Conservation (phyloP, 2,888 invertebrate genomes). For the Scaptomyza reducta region DNA sequence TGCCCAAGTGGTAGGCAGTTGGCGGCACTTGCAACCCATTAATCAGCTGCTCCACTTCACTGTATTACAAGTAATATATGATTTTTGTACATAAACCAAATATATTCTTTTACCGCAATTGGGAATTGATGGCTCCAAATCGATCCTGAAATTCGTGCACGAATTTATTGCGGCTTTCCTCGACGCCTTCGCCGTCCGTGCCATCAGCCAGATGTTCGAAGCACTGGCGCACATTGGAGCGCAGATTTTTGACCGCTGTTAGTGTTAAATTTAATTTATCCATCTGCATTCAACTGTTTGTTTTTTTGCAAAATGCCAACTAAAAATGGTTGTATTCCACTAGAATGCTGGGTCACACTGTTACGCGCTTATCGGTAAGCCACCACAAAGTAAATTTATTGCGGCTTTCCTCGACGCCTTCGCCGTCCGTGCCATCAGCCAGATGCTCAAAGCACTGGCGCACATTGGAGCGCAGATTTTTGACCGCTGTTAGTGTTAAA, state of each 20-base stretch:
- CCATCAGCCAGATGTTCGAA: slow-evolving; percentile 93
- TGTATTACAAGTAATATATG: slow-evolving; percentile 22
- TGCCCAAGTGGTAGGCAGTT: slow-evolving; percentile 93
- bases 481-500: slow-evolving; percentile 90
- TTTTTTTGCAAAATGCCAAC: background rate
- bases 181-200: slow-evolving; percentile 91
- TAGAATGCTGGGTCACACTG: background rate
- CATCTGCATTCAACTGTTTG: slow-evolving; percentile 82
- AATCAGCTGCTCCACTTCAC: slow-evolving; percentile 92
- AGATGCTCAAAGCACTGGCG: slow-evolving; percentile 93
- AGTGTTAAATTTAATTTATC: slow-evolving; percentile 91
- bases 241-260: slow-evolving; percentile 90
- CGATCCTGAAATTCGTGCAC: slow-evolving; percentile 92
- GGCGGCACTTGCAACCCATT: slow-evolving; percentile 90
- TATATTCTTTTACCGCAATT: slow-evolving; percentile 86
- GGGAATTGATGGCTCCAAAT: slow-evolving; percentile 91
- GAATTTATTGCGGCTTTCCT: slow-evolving; percentile 92
- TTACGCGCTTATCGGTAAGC: no score
- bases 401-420: slow-evolving; percentile 92
- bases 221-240: slow-evolving; percentile 93
- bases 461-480: slow-evolving; percentile 92
- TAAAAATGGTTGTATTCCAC: background rate
- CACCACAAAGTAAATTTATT: no score
- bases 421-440: slow-evolving; percentile 91
- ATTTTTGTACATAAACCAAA: background rate